Percentiles rank a stretch among this genome's conserved stretches.
Evolutionary conservation across 2,797 vertebrate genomes (phyloP).

Genomic region (Microtus obscurus): DNA sequence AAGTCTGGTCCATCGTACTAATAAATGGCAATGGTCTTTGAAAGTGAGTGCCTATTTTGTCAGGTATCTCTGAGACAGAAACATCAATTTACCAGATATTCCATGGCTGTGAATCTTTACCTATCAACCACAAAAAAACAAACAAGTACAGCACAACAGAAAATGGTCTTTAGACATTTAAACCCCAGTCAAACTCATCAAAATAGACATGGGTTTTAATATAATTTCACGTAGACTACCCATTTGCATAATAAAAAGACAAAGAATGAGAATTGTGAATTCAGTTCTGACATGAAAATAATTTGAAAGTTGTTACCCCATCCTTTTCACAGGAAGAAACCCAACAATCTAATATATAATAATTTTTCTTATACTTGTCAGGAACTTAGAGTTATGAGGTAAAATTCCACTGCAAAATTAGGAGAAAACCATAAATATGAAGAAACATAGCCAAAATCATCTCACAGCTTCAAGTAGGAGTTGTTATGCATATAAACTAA

Average conservation of each 20-base stretch:
- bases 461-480: not conserved
- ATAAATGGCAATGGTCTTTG: not conserved
- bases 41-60: not conserved
- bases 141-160: not conserved
- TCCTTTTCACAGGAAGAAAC: not conserved
- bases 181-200: not conserved
- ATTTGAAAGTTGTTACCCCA: not conserved
- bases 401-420: not conserved
- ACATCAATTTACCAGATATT: not conserved
- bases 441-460: not conserved
- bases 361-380: not conserved
- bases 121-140: not conserved
- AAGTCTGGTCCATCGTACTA: not conserved
- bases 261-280: not conserved
- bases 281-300: not conserved
- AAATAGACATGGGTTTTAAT: not conserved
- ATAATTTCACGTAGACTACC: not conserved
- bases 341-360: not conserved
- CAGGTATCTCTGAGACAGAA: not conserved
- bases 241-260: not conserved
- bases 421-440: not conserved
- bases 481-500: not conserved
- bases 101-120: not conserved
- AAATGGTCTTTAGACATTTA: not conserved
- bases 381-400: not conserved